Conservation (phyloP, 2,888 invertebrate genomes). For the Apamea monoglypha region DNA sequence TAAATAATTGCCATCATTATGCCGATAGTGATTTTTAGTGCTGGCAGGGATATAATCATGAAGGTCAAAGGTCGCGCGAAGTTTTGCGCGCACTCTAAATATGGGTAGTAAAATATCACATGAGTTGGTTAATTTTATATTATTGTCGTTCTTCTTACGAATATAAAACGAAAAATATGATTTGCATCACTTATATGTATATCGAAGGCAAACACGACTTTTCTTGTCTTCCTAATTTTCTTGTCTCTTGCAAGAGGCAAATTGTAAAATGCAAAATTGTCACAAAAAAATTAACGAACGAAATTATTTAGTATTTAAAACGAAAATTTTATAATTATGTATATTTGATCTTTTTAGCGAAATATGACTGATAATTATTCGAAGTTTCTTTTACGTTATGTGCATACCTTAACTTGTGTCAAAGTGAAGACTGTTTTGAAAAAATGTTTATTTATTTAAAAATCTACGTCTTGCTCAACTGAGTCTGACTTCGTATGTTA, state of each 20-base stretch:
- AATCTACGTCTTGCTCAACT: conserved; percentile 61
- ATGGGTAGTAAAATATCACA: neutral
- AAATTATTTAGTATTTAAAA: conserved; percentile 61
- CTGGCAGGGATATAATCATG: too few species aligned
- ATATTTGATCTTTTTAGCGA: conserved; percentile 44
- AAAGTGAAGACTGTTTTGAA: conserved; percentile 53
- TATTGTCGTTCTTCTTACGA: neutral
- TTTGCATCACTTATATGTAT: neutral
- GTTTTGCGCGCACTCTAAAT: neutral
- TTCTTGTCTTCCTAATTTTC: conserved; percentile 21
- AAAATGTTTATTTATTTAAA: conserved; percentile 36
- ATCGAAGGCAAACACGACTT: neutral
- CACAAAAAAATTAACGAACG: conserved; percentile 26
- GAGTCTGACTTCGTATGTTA: conserved; percentile 52
- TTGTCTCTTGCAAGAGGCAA: conserved; percentile 16
- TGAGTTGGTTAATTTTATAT: neutral
- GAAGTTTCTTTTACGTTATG: neutral
- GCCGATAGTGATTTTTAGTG: too few species aligned
- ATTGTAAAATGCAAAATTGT: conserved; percentile 25
- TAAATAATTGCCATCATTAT: too few species aligned
- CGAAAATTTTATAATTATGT: conserved; percentile 41
- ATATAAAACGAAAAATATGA: neutral
- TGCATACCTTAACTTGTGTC: conserved; percentile 31
- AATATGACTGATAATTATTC: conserved; percentile 15
- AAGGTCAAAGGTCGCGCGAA: too few species aligned